Conservation (phyloP, 2,797 vertebrate genomes). For the Molossus molossus region DNA sequence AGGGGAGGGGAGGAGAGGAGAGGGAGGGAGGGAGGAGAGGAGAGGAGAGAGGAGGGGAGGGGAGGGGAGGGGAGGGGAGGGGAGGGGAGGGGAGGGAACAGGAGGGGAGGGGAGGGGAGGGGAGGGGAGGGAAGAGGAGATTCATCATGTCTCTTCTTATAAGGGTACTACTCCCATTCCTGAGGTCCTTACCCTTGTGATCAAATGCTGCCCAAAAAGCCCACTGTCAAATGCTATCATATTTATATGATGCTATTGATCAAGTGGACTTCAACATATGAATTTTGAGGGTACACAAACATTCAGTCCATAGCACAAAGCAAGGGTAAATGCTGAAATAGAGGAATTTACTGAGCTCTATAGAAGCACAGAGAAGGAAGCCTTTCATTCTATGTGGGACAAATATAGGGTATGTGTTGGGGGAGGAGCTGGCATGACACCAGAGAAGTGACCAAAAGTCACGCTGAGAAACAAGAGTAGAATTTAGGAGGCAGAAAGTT, state of each 20-base stretch:
- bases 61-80: too few species aligned
- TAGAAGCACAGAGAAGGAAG: background rate
- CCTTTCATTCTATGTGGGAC: background rate
- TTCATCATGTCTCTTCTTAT: background rate
- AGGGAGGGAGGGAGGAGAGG: too few species aligned
- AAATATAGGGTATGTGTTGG: background rate
- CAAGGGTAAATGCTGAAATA: background rate
- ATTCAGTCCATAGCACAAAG: background rate
- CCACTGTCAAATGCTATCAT: too few species aligned
- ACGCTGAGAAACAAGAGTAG: background rate
- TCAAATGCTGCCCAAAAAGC: too few species aligned
- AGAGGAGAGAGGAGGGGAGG: too few species aligned
- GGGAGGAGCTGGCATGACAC: background rate
- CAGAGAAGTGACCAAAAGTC: background rate
- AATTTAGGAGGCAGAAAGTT: background rate
- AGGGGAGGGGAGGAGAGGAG: too few species aligned
- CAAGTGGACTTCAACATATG: too few species aligned
- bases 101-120: too few species aligned
- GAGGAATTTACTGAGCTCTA: background rate
- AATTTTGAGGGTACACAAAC: background rate
- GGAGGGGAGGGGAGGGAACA: too few species aligned
- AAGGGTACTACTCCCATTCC: background rate
- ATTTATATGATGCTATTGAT: too few species aligned
- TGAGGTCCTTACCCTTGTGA: background rate
- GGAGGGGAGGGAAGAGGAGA: background rate